Evolutionary conservation across 2,797 vertebrate genomes (phyloP), one percentile per base, ranked within the genome.

Genomic region (Enteromius paludinosus): DNA sequence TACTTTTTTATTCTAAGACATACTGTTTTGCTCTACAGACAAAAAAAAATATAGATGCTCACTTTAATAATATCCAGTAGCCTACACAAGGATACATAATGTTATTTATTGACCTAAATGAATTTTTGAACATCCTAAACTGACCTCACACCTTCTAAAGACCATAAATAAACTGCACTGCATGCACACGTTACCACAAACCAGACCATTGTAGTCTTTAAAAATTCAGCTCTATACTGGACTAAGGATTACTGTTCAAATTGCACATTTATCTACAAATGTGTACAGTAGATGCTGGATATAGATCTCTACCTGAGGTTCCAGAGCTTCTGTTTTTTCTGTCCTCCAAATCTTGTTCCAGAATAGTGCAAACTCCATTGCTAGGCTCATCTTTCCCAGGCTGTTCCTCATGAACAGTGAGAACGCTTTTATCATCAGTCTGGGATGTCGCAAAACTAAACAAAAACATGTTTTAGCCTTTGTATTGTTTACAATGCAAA

Each of bases 371-470:
- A 47, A 14, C 64, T 5, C 71, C 47, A 1, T 88, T 87, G 62
- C 69, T 89, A 79, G 90, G 85, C 81, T 92, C 92, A 61, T 81
- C 64, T 30, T 89, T 86, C 17, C 84, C 87, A 66, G 25, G 25
- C 64, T 87, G 85, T 20, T 75, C 86, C 56, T 92, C 91, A 66
- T 90, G 80, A 9, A 12, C 43, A 1, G 71, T 78, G 74, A 68
- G 43, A 11, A 76, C 38, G 54, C 85, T 78, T 30, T 82, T 25
- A 10, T 15, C 61, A 7, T 83, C 86, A 17, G 0, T 54, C 43
- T 89, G 91, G 2, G 79, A 85, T 7, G 69, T 59, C 75, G 82
- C 33, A 52, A 84, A 70, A 83, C 71, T 81, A 43, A 66, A 78
- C 80, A 33, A 69, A 68, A 62, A 52, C 0, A n/a, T 5, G 30